Base-by-base conservation (phyloP, 2,888 invertebrate genomes). In the Limenitis camilla region DNA sequence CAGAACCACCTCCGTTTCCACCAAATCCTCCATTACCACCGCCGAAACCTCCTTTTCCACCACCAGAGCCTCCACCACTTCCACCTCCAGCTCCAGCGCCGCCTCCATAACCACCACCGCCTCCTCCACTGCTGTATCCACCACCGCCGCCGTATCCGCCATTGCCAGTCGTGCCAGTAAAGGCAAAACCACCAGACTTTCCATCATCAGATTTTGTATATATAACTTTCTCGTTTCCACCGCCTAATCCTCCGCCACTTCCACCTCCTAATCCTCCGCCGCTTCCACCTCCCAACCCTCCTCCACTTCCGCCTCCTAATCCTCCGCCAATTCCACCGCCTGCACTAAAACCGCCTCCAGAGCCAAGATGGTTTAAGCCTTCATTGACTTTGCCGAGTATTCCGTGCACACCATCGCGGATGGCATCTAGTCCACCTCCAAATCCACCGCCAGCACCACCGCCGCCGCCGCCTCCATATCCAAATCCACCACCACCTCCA, bases 111-210 rank as follows among this genome's bases (percentile, higher is more conserved):
- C 75, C 69, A 9, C 72, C 73, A 11, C 80, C 81, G 49, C 75
- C 74, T 5, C 84, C 88, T 5, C 71, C 67, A 39, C 67, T 65
- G 48, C 76, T 76, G 52, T 76, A 76, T 10, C 80, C 78, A 1
- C 81, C 82, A 5, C 82, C 81, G 7, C 82, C 81, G 10, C 89
- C 89, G 39, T 76, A 76, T 33, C 80, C 81, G 10, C 84, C 81
- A 56, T 79, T 78, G 1, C 76, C 77, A n/a, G 79, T 59, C 1
- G 69, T 68, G 11, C 86, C 86, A 29, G 84, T 83, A 53, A 78
- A 85, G 4, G 82, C 84, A 52, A 79, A 84, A 2, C 84, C 86
- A 50, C 83, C 83, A 49, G 86, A 86, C 57, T 80, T 85, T 51
- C 83, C 84, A 51, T 85, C 84, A 30, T 79, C 75, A 19, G 83